Evolutionary conservation across 1,140 invertebrate species (phyloP).

Genomic region (Trypoxylus dichotomus): DNA sequence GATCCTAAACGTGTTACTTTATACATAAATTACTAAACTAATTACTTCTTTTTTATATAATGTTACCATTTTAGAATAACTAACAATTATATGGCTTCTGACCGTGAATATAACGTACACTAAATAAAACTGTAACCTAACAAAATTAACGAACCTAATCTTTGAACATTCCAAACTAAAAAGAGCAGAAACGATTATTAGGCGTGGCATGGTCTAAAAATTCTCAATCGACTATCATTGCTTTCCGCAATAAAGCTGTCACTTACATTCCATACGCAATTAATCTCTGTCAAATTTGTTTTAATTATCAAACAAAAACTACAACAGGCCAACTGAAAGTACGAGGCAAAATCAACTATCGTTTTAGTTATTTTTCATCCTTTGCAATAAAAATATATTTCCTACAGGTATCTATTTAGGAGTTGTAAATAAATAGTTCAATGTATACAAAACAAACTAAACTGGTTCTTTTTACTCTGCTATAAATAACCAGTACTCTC

Average conservation of each 20-base stretch:
- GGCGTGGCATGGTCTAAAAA: background rate
- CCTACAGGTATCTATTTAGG: background rate
- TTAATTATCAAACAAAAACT: no score
- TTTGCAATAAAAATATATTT: background rate
- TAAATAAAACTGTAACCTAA: no score
- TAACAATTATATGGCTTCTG: no score
- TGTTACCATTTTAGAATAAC: no score
- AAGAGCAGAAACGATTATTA: background rate
- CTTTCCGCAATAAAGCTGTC: background rate
- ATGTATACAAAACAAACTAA: background rate
- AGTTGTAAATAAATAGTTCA: background rate
- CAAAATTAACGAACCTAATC: no score
- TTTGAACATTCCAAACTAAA: background rate
- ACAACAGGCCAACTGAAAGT: background rate
- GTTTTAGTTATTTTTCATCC: no score
- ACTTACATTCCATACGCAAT: background rate
- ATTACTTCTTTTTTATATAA: no score
- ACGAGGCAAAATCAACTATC: background rate
- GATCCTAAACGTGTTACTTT: no score
- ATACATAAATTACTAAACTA: no score
- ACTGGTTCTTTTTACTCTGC: background rate
- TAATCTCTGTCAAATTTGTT: background rate
- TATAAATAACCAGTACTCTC: background rate
- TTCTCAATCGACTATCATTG: background rate
- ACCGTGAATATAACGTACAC: no score